These are phyloP conservation scores for Belonocnema kinseyi DNA, from an alignment of 1,140 invertebrate genomes.

Conservation along the genomic window DNA sequence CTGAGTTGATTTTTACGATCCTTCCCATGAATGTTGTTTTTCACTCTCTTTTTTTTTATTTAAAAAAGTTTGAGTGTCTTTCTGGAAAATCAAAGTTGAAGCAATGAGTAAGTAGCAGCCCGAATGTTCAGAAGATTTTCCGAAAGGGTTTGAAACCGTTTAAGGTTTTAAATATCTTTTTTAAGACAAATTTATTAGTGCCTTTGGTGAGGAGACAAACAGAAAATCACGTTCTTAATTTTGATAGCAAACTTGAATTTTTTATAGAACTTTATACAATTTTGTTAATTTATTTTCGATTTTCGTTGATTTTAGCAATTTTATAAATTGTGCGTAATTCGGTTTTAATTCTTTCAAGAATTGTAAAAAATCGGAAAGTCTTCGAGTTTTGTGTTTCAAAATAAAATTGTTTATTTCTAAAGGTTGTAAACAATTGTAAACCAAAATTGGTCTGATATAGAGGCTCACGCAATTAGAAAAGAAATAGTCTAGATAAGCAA, in stretches of 20 bases:
- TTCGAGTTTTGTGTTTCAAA: constrained; percentile 16
- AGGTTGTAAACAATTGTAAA: neutral
- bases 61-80: neutral
- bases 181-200: neutral
- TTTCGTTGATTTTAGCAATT: too few relatives aligned
- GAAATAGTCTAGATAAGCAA: neutral
- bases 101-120: neutral
- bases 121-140: neutral
- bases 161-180: neutral
- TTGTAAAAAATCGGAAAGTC: neutral
- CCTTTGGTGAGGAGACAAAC: constrained; percentile 1
- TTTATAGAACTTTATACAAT: too few relatives aligned
- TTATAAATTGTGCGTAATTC: neutral
- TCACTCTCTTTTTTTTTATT: neutral
- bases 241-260: neutral
- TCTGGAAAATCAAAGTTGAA: neutral
- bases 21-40: neutral
- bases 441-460: constrained; percentile 2
- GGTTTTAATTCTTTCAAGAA: neutral
- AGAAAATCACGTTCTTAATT: neutral
- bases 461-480: constrained; percentile 1
- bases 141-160: neutral
- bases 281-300: too few relatives aligned
- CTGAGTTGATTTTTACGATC: too few relatives aligned
- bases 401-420: constrained; percentile 13